Conservation (phyloP, 2,888 invertebrate genomes). For the Gisinianus flammeolus region DNA sequence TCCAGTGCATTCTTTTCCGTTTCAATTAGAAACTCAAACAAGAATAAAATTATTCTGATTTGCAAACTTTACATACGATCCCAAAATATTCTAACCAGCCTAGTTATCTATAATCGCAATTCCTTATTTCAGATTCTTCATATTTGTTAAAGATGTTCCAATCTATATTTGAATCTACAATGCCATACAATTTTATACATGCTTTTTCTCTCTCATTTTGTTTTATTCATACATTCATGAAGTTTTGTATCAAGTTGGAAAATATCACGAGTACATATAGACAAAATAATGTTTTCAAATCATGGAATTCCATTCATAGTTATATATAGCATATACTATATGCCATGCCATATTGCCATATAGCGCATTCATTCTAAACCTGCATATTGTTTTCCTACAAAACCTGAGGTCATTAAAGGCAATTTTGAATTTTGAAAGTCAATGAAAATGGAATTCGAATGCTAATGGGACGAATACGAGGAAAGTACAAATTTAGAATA, state of each 20-base stretch:
- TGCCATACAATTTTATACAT: no score
- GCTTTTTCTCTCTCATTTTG: no score
- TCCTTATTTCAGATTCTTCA: no score
- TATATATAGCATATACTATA: not conserved
- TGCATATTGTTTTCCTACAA: not conserved
- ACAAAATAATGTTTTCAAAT: not conserved
- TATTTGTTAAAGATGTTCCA: no score
- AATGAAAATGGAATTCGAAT: not conserved
- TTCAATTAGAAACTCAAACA: no score
- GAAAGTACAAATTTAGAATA: not conserved
- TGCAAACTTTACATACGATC: no score
- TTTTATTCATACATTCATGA: not conserved
- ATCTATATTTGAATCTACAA: no score
- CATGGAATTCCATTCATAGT: not conserved
- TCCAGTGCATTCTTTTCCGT: no score
- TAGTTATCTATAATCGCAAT: no score
- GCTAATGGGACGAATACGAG: not conserved
- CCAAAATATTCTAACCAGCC: no score
- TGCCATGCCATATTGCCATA: not conserved
- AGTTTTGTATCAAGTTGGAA: not conserved
- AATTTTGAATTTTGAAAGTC: not conserved
- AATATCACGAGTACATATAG: not conserved
- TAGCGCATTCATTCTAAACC: not conserved
- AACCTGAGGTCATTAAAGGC: not conserved
- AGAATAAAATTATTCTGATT: no score